Percentiles rank a stretch among this genome's conserved stretches.
Evolutionary conservation across 2,113 vertebrate genomes (phyloP).

Genomic region (Hystrix brachyura): DNA sequence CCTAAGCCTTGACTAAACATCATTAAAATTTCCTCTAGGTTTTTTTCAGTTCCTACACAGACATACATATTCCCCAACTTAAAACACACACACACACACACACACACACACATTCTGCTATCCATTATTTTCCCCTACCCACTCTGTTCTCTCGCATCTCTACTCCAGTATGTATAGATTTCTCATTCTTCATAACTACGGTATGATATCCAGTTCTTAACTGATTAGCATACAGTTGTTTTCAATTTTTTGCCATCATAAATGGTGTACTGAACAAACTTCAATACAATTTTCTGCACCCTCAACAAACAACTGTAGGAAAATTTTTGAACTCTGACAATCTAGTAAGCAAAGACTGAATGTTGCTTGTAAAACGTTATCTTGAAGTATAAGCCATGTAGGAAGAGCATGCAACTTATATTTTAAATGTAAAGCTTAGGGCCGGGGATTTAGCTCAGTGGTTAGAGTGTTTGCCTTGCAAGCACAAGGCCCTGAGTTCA

Average conservation of each 20-base stretch:
- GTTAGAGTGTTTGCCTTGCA: not conserved
- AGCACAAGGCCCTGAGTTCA: too few relatives aligned
- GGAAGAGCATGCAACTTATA: not conserved
- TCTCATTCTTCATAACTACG: not conserved
- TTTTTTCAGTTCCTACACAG: not conserved
- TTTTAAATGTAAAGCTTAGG: conserved; percentile 2
- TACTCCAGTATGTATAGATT: not conserved
- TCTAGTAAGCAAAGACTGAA: not conserved
- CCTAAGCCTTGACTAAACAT: not conserved
- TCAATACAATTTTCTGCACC: not conserved
- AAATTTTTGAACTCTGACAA: conserved; percentile 18
- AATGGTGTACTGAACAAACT: not conserved
- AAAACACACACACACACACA: not conserved
- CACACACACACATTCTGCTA: not conserved
- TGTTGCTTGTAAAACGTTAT: not conserved
- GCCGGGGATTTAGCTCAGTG: too few relatives aligned
- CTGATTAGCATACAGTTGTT: not conserved
- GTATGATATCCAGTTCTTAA: not conserved
- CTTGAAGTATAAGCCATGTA: not conserved
- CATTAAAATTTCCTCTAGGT: conserved; percentile 4
- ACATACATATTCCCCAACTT: not conserved
- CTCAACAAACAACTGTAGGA: not conserved
- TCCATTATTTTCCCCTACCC: not conserved
- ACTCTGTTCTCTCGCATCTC: not conserved
- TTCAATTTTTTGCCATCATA: not conserved